Evolutionary conservation across 2,113 vertebrate genomes (phyloP), one percentile per base, ranked within the genome.

Genomic region (Oryzias woworae): DNA sequence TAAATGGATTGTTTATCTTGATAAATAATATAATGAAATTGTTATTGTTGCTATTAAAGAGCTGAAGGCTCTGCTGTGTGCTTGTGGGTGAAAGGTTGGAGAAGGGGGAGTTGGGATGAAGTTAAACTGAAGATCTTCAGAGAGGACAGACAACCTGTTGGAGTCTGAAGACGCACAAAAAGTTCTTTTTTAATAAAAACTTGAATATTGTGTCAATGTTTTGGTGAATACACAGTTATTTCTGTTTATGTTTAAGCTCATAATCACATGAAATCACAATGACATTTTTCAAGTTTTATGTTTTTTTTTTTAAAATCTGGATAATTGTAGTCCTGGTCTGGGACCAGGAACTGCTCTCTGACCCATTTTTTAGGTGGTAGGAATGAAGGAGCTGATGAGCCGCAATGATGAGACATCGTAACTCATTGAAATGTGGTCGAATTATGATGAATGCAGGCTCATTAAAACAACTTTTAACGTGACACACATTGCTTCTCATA

Each of bases 1-100:
- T 89, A 84, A 87, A 91, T 92, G 87, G 87, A 87, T 89, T 88
- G 85, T 90, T 81, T 80, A 88, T 87, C 80, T 45, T 73, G 87
- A 88, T 82, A 64, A 92, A 79, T 91, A 90, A 88, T 88, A 89
- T 89, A 83, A 89, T 87, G 68, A 76, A 75, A 89, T 85, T 87
- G 82, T 87, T 87, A 85, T 87, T 88, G 87, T 88, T 90, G 80
- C 85, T 86, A 78, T 77, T 84, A 76, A 87, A 69, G 76, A 81
- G 71, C 53, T 64, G 46, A 62, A 80, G 71, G 73, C 77, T 78
- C 75, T 89, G 60, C 73, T 60, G 75, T 69, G 77, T 81, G 79
- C n/a, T 69, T 78, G 66, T 78, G 71, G 72, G 66, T 58, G 51
- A 67, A 7, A 70, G 63, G 18, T 31, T 66, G 16, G 23, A 3